Percentiles rank a stretch among this genome's conserved stretches.
Conservation (phyloP, 2,888 invertebrate species). For the Julus scandinavius region DNA sequence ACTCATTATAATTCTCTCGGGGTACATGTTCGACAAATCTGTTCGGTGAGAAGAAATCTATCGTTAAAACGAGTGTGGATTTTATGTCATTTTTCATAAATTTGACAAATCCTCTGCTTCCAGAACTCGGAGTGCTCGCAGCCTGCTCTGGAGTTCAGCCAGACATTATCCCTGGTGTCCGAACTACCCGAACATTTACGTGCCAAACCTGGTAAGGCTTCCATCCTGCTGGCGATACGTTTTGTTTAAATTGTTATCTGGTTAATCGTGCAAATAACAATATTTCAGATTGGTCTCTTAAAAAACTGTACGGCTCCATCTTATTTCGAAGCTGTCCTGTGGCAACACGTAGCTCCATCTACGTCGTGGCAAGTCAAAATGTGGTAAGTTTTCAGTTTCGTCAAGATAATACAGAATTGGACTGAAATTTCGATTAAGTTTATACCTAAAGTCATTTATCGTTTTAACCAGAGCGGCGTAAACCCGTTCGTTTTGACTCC, state of each 20-base stretch:
- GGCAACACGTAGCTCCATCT: constrained; percentile 80
- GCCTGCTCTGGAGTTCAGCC: constrained; percentile 81
- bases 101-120: constrained; percentile 8
- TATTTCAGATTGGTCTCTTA: constrained; percentile 83
- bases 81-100: neutral
- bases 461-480: constrained; percentile 64
- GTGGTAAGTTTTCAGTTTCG: constrained; percentile 56
- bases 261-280: neutral
- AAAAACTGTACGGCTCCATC: constrained; percentile 87
- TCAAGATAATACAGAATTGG: too few species aligned
- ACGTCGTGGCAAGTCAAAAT: constrained; percentile 79
- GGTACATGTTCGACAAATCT: constrained; percentile 81
- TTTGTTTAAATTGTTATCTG: too few species aligned
- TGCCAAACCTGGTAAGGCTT: constrained; percentile 69
- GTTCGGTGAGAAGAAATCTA: constrained; percentile 67
- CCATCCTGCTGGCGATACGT: neutral
- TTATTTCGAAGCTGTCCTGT: constrained; percentile 84
- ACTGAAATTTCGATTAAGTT: too few species aligned
- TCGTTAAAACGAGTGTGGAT: neutral
- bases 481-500: constrained; percentile 75
- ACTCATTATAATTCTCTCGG: constrained; percentile 92
- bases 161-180: constrained; percentile 88
- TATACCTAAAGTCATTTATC: too few species aligned
- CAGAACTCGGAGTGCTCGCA: constrained; percentile 69
- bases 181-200: constrained; percentile 63